These are phyloP conservation scores for Nebria salina DNA, from an alignment of 2,888 invertebrate genomes.

Conservation along the genomic window DNA sequence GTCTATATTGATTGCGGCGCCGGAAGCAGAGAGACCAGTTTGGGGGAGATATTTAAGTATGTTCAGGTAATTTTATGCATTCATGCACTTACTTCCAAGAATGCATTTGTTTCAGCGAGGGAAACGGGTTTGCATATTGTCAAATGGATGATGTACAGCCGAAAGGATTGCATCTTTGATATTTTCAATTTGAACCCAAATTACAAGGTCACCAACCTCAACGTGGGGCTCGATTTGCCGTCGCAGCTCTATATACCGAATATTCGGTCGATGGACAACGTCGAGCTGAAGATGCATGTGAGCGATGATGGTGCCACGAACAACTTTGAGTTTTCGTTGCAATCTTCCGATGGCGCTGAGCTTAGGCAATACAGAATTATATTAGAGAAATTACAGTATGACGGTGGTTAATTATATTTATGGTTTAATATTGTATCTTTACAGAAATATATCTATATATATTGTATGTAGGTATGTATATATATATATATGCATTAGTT, in stretches of 20 bases:
- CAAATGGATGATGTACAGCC: background rate
- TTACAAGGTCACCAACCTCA: background rate
- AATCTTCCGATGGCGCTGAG: background rate
- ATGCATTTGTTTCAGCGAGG: background rate
- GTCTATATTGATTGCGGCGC: constrained; percentile 9
- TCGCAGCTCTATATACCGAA: background rate
- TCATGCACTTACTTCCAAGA: too few species aligned
- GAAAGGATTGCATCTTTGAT: background rate
- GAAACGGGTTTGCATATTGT: background rate
- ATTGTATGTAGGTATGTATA: too few species aligned
- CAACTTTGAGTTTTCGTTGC: background rate
- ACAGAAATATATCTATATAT: too few species aligned
- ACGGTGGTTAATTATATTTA: too few species aligned
- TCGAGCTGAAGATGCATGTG: constrained; percentile 6
- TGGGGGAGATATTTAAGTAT: constrained; percentile 28
- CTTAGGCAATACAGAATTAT: constrained; percentile 52
- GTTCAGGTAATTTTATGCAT: too few species aligned
- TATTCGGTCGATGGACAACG: background rate
- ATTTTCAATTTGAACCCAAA: background rate
- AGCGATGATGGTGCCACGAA: background rate
- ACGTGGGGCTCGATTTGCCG: background rate
- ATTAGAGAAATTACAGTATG: constrained; percentile 50
- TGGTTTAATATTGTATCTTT: too few species aligned
- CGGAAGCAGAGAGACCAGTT: constrained; percentile 6
- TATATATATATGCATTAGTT: too few species aligned